Percentiles rank a stretch among this genome's conserved stretches.
These are phyloP conservation scores for Nomada ferruginata DNA, from an alignment of 2,888 invertebrate species.

Conservation along the genomic window DNA sequence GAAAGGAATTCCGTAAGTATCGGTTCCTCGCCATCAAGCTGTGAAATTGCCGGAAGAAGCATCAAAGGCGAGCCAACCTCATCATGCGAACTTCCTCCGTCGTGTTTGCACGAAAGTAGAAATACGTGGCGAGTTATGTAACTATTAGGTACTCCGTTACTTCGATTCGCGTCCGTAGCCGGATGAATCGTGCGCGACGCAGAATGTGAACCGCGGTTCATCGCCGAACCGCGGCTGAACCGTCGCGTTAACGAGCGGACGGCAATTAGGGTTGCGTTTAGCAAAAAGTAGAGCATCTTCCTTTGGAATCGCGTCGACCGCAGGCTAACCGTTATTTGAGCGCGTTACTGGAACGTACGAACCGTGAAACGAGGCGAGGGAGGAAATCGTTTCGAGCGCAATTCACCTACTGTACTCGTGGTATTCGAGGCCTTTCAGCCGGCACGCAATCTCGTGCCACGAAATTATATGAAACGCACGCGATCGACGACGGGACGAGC, in stretches of 20 bases:
- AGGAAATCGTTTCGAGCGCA: conserved; percentile 69
- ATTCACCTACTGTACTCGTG: conserved; percentile 45
- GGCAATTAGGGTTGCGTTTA: conserved; percentile 59
- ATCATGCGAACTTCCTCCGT: neutral
- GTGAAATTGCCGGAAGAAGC: conserved; percentile 69
- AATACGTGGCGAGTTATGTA: no score
- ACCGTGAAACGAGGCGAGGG: conserved; percentile 72
- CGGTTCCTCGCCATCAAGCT: conserved; percentile 61
- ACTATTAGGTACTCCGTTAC: no score
- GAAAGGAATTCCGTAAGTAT: conserved; percentile 63
- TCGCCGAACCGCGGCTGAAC: neutral
- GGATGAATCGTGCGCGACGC: neutral
- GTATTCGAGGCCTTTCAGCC: conserved; percentile 47
- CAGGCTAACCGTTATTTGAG: conserved; percentile 65
- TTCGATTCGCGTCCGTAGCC: no score
- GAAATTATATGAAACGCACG: conserved; percentile 6
- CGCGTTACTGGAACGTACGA: conserved; percentile 65
- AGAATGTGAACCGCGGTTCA: conserved; percentile 15
- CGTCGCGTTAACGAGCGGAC: conserved; percentile 23
- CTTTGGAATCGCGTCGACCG: conserved; percentile 49
- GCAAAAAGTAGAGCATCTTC: conserved; percentile 65
- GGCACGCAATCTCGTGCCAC: conserved; percentile 43
- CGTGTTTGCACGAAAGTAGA: neutral
- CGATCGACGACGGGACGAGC: neutral
- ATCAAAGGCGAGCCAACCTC: conserved; percentile 38